phyloP scores from a whole-genome alignment of 2,113 vertebrate species.

The Narcine bancroftii region DNA sequence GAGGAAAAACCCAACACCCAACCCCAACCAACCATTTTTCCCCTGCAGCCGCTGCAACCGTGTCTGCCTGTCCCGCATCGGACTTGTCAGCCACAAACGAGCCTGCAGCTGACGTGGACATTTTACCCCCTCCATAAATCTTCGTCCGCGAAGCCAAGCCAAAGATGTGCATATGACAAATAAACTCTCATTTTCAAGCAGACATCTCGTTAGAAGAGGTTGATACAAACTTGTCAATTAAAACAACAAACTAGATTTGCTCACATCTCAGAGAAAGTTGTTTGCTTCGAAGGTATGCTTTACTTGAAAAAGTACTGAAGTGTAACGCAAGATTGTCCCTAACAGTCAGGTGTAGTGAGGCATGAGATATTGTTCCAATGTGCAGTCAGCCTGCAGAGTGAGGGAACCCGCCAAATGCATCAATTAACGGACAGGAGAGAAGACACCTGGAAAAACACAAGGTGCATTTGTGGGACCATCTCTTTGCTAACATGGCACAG shows the following conservation, averaged over 20 bases:
- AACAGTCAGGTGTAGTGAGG: conserved; percentile 27
- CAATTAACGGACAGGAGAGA: not conserved
- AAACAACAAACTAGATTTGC: not conserved
- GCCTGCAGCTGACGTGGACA: too few relatives aligned
- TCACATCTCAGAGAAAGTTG: not conserved
- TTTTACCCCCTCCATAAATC: too few relatives aligned
- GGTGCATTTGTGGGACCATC: not conserved
- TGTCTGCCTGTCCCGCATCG: too few relatives aligned
- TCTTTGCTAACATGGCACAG: not conserved
- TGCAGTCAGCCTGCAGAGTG: not conserved
- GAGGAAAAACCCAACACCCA: too few relatives aligned
- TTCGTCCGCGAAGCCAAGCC: too few relatives aligned
- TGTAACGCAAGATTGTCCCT: not conserved
- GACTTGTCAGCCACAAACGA: too few relatives aligned
- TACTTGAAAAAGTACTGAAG: not conserved
- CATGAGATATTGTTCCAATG: conserved; percentile 7
- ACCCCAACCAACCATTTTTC: too few relatives aligned
- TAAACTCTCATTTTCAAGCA: too few relatives aligned
- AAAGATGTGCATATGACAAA: too few relatives aligned
- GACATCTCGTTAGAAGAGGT: not conserved
- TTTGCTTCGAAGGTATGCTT: conserved; percentile 11
- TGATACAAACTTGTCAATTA: not conserved
- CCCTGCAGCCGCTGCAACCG: too few relatives aligned
- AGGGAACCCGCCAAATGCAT: not conserved
- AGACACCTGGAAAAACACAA: conserved; percentile 1